A percentile compares a stretch with the other conserved stretches of the same genome.
These are phyloP conservation scores for Anas flavirostris DNA, from an alignment of 2,797 vertebrate species.

Conservation along the genomic window DNA sequence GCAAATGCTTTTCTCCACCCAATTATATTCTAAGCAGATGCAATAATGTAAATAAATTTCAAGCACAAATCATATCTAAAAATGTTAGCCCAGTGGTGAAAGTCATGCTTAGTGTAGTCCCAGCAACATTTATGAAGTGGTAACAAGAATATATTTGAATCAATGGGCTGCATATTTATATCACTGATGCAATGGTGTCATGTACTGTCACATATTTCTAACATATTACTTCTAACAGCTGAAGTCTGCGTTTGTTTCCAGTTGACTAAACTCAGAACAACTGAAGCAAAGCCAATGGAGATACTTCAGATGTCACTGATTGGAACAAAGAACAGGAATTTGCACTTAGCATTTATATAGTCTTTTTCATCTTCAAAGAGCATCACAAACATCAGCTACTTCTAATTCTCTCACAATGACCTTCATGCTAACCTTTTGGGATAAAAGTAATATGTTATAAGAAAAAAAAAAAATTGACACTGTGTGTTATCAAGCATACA, in stretches of 20 bases:
- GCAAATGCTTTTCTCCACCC: neutral
- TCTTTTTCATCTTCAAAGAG: slow-evolving; percentile 60
- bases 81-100: neutral
- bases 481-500: neutral
- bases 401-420: neutral
- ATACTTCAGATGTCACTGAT: neutral
- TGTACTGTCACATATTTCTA: neutral
- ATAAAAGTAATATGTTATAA: neutral
- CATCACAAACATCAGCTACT: slow-evolving; percentile 27
- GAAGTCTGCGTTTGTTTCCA: slow-evolving; percentile 16
- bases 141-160: neutral
- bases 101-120: neutral
- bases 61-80: neutral
- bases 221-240: neutral
- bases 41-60: slow-evolving; percentile 14
- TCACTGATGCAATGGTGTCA: neutral
- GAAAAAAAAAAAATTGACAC: neutral
- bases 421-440: neutral
- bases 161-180: slow-evolving; percentile 1
- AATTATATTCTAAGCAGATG: neutral
- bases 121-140: slow-evolving; percentile 15
- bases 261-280: neutral
- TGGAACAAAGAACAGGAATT: slow-evolving; percentile 20
- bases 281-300: slow-evolving; percentile 21
- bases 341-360: slow-evolving; percentile 48